phyloP scores from a whole-genome alignment of 2,888 invertebrate species.

The Ophonus ardosiacus region DNA sequence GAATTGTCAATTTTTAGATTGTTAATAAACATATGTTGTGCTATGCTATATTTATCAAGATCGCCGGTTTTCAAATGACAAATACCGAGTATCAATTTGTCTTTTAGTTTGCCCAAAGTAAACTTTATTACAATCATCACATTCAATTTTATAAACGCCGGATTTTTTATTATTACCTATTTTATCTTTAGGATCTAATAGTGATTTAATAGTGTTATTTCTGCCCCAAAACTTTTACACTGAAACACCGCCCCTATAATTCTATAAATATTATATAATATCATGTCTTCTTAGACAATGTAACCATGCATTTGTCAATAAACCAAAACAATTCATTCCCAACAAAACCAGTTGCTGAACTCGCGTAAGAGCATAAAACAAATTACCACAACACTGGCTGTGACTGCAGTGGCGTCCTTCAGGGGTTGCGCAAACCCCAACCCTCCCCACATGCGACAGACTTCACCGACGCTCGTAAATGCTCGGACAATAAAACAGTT shows the following conservation, averaged over 20 bases:
- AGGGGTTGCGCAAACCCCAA: neutral
- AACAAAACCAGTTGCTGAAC: constrained; percentile 17
- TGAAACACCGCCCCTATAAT: neutral
- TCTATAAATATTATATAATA: neutral
- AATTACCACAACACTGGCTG: constrained; percentile 42
- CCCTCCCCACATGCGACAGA: constrained; percentile 13
- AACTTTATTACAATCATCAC: no score
- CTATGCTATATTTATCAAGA: no score
- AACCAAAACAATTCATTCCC: constrained; percentile 13
- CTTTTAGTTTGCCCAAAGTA: no score
- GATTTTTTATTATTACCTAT: no score
- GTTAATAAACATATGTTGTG: no score
- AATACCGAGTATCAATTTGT: no score
- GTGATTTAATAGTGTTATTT: no score
- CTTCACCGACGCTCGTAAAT: constrained; percentile 42
- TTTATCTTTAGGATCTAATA: no score
- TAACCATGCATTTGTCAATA: constrained; percentile 3
- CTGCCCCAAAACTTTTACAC: no score
- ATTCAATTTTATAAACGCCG: no score
- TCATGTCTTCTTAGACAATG: neutral
- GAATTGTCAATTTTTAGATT: no score
- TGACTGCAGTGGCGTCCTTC: constrained; percentile 26
- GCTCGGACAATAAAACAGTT: constrained; percentile 56
- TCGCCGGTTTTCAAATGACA: no score
- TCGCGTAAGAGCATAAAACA: constrained; percentile 41